phyloP scores from a whole-genome alignment of 2,113 vertebrate species.

The Callipepla squamata region DNA sequence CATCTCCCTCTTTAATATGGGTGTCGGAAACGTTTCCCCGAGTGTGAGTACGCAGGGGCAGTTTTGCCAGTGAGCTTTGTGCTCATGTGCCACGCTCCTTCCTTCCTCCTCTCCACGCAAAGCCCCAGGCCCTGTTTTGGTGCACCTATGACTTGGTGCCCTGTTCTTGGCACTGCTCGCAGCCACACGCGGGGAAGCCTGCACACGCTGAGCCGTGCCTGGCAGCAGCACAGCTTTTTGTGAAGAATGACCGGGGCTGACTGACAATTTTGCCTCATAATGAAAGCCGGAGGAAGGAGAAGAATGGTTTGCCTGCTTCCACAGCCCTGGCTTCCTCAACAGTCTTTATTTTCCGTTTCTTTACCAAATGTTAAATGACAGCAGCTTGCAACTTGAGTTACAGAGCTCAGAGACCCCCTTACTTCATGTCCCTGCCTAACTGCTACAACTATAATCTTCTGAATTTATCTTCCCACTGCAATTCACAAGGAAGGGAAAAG shows the following conservation, averaged over 20 bases:
- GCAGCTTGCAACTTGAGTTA: rapidly evolving
- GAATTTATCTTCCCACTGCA: neutral
- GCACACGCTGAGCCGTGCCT: neutral
- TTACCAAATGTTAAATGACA: neutral
- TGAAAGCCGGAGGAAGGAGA: neutral
- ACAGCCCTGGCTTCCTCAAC: rapidly evolving
- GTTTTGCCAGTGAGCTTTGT: neutral
- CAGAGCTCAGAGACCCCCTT: neutral
- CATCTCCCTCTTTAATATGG: neutral
- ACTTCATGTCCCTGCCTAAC: neutral
- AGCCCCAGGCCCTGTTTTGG: neutral
- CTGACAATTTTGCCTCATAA: neutral
- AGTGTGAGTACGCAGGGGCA: neutral
- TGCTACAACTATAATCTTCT: neutral
- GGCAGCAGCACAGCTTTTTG: neutral
- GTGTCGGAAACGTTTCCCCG: neutral
- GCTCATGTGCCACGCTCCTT: rapidly evolving
- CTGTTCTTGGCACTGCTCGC: neutral
- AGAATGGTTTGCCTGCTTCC: neutral
- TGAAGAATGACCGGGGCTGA: neutral
- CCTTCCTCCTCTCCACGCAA: neutral
- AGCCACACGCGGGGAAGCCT: neutral
- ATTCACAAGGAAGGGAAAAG: neutral
- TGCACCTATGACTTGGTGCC: no score
- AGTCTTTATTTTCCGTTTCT: neutral